These are phyloP conservation scores for Melanerpes formicivorus DNA, from an alignment of 2,113 vertebrate species.

Conservation along the genomic window DNA sequence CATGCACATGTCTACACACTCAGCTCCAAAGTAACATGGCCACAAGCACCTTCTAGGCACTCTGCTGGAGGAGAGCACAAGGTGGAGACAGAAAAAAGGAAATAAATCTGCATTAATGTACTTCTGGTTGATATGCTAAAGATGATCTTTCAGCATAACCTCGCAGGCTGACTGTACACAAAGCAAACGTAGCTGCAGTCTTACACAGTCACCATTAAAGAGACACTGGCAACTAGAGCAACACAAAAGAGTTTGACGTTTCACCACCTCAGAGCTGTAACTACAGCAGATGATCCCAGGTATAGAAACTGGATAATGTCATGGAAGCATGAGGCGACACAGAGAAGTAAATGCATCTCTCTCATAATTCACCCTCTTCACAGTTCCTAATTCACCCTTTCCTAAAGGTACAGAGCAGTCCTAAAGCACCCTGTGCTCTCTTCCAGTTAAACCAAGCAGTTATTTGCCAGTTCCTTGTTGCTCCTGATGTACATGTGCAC, in stretches of 20 bases:
- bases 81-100: background rate
- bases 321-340: background rate
- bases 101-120: background rate
- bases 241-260: background rate
- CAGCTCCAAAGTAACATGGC: background rate
- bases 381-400: background rate
- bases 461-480: background rate
- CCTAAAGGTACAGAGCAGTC: background rate
- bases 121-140: background rate
- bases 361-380: no score
- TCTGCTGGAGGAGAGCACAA: background rate
- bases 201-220: background rate
- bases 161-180: background rate
- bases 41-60: background rate
- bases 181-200: background rate
- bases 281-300: background rate
- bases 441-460: background rate
- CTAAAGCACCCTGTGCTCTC: background rate
- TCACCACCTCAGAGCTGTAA: background rate
- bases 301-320: background rate
- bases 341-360: background rate
- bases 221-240: background rate
- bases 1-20: background rate
- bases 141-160: background rate
- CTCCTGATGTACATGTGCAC: accelerated